Conservation (phyloP, 2,113 vertebrate species). For the Oncorhynchus nerka region DNA sequence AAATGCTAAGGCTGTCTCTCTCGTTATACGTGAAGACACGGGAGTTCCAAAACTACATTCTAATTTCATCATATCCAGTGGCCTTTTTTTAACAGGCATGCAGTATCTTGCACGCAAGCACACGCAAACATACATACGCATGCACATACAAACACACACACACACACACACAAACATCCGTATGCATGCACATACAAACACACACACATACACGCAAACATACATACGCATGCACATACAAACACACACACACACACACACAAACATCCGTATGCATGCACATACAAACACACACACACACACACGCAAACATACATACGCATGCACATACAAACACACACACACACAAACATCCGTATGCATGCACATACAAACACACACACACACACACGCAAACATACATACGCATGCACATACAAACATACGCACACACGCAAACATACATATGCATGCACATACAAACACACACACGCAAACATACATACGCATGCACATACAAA, state of each 20-base stretch:
- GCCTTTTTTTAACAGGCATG: background rate
- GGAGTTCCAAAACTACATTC: conserved; percentile 30
- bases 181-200: background rate
- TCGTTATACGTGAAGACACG: background rate
- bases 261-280: background rate
- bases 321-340: background rate
- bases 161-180: background rate
- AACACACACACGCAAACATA: background rate
- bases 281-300: background rate
- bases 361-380: background rate
- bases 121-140: background rate
- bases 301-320: background rate
- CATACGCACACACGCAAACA: background rate
- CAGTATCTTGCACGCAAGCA: conserved; percentile 4
- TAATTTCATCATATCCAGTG: conserved; percentile 24
- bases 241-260: background rate
- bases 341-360: too few species aligned
- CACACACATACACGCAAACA: background rate
- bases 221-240: too few species aligned
- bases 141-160: background rate
- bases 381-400: background rate
- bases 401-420: background rate
- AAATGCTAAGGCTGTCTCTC: conserved; percentile 10
- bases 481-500: background rate
- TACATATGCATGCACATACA: background rate